These are phyloP conservation scores for Mus musculus DNA, from an alignment of 2,113 vertebrate genomes.

Conservation along the genomic window GRCm39 chr1:121061001-121061500, in stretches of 20 bases:
- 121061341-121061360: background rate
- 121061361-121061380: background rate
- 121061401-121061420: background rate
- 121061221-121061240: too few relatives aligned
- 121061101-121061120: background rate
- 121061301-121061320: background rate
- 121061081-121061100: background rate
- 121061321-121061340: background rate
- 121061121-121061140: too few relatives aligned
- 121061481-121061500: background rate
- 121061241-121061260: too few relatives aligned
- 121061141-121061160: too few relatives aligned
- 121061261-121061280: too few relatives aligned
- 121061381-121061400: background rate
- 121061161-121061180: too few relatives aligned
- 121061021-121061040: too few relatives aligned
- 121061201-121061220: too few relatives aligned
- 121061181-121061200: too few relatives aligned
- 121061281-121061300: background rate
- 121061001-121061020: too few relatives aligned
- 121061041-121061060: too few relatives aligned
- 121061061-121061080: too few relatives aligned
- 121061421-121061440: background rate
- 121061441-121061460: background rate
- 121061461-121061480: background rate